Evolutionary conservation across 2,113 vertebrate species (phyloP).

Genomic region (Otolemur garnettii): DNA sequence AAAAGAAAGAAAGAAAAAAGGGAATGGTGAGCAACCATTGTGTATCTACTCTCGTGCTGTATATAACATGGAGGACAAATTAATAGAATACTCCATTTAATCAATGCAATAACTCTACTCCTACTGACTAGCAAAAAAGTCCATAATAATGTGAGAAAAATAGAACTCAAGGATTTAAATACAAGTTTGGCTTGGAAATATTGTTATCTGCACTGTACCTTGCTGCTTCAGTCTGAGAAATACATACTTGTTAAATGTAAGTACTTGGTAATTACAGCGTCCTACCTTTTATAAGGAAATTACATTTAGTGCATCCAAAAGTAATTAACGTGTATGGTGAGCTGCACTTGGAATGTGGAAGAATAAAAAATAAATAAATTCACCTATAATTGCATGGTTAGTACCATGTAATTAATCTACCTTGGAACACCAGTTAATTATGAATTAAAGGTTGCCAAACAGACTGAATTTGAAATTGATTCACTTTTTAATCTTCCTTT

Average conservation of each 20-base stretch:
- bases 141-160: not conserved
- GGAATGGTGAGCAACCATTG: not conserved
- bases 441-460: slow-evolving; percentile 73
- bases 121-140: not conserved
- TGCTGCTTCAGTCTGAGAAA: slow-evolving; percentile 30
- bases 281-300: slow-evolving; percentile 52
- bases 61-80: not conserved
- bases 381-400: slow-evolving; percentile 67
- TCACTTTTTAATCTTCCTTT: slow-evolving; percentile 63
- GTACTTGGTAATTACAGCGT: slow-evolving; percentile 51
- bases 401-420: slow-evolving; percentile 71
- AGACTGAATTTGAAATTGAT: slow-evolving; percentile 59
- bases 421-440: slow-evolving; percentile 63
- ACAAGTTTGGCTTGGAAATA: not conserved
- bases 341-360: slow-evolving; percentile 16
- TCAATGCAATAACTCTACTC: not conserved
- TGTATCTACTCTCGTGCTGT: not conserved
- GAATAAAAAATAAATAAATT: slow-evolving; percentile 54
- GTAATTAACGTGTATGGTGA: slow-evolving; percentile 51
- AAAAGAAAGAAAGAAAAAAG: too few relatives aligned
- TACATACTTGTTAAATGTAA: slow-evolving; percentile 56
- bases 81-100: not conserved
- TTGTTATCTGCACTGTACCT: not conserved
- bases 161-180: not conserved
- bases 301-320: slow-evolving; percentile 41